Percentiles rank a stretch among this genome's conserved stretches.
phyloP scores from a whole-genome alignment of 2,113 vertebrate genomes.

The Vulpes ferrilata region DNA sequence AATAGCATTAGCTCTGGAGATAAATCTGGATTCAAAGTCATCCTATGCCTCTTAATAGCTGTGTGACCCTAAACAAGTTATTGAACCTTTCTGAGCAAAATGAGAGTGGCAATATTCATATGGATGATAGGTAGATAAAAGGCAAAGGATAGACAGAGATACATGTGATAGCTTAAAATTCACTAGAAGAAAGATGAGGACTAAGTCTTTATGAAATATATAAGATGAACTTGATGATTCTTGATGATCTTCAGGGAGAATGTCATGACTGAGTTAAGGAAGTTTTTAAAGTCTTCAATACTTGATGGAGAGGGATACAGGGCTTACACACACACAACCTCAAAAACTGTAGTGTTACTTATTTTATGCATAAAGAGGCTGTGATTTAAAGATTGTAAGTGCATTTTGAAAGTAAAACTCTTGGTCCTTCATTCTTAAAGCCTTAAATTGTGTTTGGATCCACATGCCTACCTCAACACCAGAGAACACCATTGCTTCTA shows the following conservation, averaged over 20 bases:
- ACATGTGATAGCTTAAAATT: not conserved
- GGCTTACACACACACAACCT: not conserved
- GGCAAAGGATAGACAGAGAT: too few relatives aligned
- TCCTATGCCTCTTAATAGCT: not conserved
- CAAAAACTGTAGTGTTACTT: not conserved
- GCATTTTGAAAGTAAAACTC: not conserved
- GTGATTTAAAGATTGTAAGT: not conserved
- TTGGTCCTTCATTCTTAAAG: not conserved
- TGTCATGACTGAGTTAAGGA: not conserved
- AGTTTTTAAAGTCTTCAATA: not conserved
- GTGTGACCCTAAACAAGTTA: not conserved
- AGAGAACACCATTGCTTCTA: not conserved
- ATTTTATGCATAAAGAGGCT: not conserved
- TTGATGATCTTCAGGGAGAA: not conserved
- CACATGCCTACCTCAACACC: rapidly evolving
- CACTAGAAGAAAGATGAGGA: not conserved
- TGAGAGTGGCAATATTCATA: not conserved
- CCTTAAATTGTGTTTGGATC: not conserved
- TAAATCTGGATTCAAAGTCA: not conserved
- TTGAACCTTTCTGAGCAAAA: not conserved
- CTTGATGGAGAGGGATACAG: not conserved
- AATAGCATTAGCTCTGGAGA: not conserved
- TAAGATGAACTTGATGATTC: not conserved
- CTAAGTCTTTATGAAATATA: not conserved
- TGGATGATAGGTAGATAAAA: not conserved